These are phyloP conservation scores for Chionomys nivalis DNA, from an alignment of 2,113 vertebrate species.

Conservation along the genomic window DNA sequence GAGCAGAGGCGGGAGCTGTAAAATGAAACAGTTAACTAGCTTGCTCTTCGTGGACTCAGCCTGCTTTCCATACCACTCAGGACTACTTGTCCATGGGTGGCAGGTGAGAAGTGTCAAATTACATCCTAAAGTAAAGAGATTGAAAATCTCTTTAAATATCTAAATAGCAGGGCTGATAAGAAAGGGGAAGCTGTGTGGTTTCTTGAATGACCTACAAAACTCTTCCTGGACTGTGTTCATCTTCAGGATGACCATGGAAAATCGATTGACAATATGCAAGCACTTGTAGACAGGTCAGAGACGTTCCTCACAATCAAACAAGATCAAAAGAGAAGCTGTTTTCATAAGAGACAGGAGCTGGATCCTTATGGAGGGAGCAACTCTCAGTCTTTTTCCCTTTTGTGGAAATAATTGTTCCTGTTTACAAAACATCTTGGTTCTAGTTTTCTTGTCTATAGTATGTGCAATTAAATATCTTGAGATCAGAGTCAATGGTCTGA, in stretches of 20 bases:
- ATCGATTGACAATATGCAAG: not conserved
- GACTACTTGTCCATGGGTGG: not conserved
- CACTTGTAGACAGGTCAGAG: not conserved
- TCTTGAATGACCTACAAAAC: not conserved
- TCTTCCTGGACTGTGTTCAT: not conserved
- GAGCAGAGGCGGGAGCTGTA: not conserved
- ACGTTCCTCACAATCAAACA: not conserved
- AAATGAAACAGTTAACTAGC: not conserved
- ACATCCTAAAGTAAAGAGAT: not conserved
- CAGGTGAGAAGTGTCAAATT: not conserved
- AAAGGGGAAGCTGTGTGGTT: not conserved
- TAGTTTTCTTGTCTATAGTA: not conserved
- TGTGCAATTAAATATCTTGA: constrained; percentile 38
- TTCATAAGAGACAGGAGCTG: not conserved
- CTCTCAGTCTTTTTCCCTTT: not conserved
- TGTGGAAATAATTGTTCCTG: constrained; percentile 12
- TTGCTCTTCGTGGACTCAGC: not conserved
- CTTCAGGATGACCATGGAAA: not conserved
- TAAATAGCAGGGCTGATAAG: not conserved
- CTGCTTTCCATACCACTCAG: not conserved
- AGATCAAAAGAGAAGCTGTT: not conserved
- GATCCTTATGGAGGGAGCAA: not conserved
- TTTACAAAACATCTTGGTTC: not conserved
- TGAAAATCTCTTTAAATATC: not conserved
- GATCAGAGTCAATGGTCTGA: not conserved